A percentile compares a stretch with the other conserved stretches of the same genome.
Evolutionary conservation across 2,797 vertebrate species (phyloP).

Genomic region (Crypturellus tataupa): DNA sequence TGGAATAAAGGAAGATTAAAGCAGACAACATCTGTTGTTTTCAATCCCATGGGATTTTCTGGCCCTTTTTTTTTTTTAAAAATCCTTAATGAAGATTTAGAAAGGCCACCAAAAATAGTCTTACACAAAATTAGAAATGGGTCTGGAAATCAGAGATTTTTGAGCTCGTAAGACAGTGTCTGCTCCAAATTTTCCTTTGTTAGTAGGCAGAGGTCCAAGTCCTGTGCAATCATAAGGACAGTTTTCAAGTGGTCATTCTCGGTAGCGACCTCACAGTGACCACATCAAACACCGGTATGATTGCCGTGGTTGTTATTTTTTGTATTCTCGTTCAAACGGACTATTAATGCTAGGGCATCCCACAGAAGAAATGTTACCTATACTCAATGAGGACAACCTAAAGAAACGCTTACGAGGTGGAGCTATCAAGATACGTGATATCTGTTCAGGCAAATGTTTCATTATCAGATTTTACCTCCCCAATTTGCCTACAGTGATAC

Average conservation of each 20-base stretch:
- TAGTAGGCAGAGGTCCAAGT: not conserved
- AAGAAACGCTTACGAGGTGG: not conserved
- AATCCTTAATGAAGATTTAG: constrained; percentile 52
- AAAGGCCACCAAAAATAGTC: not conserved
- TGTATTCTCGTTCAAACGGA: not conserved
- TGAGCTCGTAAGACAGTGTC: not conserved
- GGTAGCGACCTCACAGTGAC: not conserved
- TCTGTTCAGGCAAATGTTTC: not conserved
- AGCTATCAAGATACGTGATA: not conserved
- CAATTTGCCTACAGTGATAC: not conserved
- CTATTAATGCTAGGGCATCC: not conserved
- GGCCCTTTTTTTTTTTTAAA: not conserved
- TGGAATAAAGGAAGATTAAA: constrained; percentile 72
- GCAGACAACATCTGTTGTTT: constrained; percentile 72
- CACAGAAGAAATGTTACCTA: not conserved
- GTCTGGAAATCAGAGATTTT: constrained; percentile 49
- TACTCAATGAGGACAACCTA: not conserved
- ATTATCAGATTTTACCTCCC: not conserved
- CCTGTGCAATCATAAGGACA: not conserved
- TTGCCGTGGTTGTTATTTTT: not conserved
- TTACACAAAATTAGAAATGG: constrained; percentile 43
- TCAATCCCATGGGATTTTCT: constrained; percentile 69
- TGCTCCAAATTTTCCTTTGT: constrained; percentile 1
- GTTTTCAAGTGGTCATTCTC: not conserved
- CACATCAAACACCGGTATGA: not conserved